These are phyloP conservation scores for Heliconius sara DNA, from an alignment of 2,888 invertebrate genomes.

Conservation along the genomic window DNA sequence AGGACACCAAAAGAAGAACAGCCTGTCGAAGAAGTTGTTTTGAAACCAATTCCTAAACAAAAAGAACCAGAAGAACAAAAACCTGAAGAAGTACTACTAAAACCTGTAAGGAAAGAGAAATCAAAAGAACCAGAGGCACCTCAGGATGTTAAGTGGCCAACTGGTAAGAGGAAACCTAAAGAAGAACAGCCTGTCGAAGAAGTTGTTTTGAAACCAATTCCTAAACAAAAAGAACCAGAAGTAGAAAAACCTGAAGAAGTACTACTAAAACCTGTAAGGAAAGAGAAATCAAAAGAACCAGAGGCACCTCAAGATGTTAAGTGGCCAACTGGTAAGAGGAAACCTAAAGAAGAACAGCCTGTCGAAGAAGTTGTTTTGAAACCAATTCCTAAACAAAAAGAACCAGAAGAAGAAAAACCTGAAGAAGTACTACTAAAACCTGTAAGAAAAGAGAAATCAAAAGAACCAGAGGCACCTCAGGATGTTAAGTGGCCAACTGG, in stretches of 20 bases:
- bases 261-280: constrained; percentile 45
- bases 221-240: constrained; percentile 50
- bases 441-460: constrained; percentile 42
- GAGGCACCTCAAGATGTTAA: constrained; percentile 62
- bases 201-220: constrained; percentile 66
- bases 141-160: constrained; percentile 60
- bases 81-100: neutral
- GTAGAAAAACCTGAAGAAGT: constrained; percentile 64
- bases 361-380: constrained; percentile 66
- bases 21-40: neutral
- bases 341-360: constrained; percentile 60
- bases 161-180: constrained; percentile 31
- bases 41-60: neutral
- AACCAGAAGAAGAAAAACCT: constrained; percentile 48
- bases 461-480: constrained; percentile 55
- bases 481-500: constrained; percentile 59
- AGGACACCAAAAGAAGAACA: no score
- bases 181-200: constrained; percentile 66
- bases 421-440: constrained; percentile 64
- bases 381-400: constrained; percentile 55
- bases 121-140: constrained; percentile 55
- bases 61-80: constrained; percentile 2
- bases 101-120: neutral
- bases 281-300: constrained; percentile 58
- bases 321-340: constrained; percentile 64